phyloP scores from a whole-genome alignment of 2,113 vertebrate species.

The Paramisgurnus dabryanus region DNA sequence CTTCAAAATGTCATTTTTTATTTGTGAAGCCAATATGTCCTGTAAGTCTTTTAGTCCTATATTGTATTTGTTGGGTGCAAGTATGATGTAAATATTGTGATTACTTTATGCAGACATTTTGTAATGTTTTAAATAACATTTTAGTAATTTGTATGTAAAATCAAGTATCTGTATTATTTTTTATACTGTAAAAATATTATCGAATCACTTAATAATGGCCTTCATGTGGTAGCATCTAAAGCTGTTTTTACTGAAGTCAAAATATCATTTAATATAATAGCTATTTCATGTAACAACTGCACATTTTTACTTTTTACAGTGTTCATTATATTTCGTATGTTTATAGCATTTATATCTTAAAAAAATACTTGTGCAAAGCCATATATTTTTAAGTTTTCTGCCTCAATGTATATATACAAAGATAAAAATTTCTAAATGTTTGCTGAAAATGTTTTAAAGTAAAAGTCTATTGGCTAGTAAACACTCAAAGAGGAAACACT shows the following conservation, averaged over 20 bases:
- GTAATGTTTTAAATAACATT: not conserved
- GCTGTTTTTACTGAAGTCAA: too few species aligned
- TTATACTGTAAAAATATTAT: too few species aligned
- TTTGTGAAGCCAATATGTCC: not conserved
- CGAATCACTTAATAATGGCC: too few species aligned
- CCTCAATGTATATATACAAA: not conserved
- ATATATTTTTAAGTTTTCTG: not conserved
- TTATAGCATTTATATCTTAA: too few species aligned
- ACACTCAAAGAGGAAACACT: conserved; percentile 49
- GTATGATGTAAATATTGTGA: not conserved
- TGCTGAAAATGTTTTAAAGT: not conserved
- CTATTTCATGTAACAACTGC: too few species aligned
- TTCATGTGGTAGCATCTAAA: too few species aligned
- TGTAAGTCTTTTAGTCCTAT: not conserved
- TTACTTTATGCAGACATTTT: not conserved
- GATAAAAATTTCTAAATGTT: not conserved
- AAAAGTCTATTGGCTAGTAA: not conserved
- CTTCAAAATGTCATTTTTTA: not conserved
- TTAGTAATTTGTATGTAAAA: not conserved
- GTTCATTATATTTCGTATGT: too few species aligned
- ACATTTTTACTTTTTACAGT: too few species aligned
- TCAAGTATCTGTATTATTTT: too few species aligned
- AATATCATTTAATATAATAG: too few species aligned
- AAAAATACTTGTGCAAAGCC: not conserved
- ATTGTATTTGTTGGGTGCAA: not conserved